Percentiles rank a stretch among this genome's conserved stretches.
Conservation (phyloP, 1,140 invertebrate genomes). For the Temnothorax curvispinosus region DNA sequence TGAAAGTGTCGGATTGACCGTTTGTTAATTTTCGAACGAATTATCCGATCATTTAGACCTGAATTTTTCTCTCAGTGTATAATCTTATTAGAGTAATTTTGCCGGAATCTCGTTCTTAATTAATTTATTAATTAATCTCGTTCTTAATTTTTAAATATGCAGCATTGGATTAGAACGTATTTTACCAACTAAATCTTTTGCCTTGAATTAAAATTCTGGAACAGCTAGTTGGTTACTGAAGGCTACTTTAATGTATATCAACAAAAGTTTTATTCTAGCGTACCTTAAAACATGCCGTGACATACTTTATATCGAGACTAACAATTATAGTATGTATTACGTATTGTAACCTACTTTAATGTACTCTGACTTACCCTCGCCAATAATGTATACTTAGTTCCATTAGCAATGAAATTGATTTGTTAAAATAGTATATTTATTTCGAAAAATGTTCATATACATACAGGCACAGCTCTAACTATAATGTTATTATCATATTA, state of each 20-base stretch:
- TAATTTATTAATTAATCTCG: neutral
- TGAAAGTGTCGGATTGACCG: too few relatives aligned
- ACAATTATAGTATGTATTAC: constrained; percentile 27
- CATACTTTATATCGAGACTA: constrained; percentile 23
- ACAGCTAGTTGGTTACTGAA: neutral
- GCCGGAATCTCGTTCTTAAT: too few relatives aligned
- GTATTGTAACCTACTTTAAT: constrained; percentile 4
- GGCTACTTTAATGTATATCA: constrained; percentile 11
- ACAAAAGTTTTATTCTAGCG: constrained; percentile 16
- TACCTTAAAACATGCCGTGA: constrained; percentile 5
- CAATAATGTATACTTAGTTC: too few relatives aligned
- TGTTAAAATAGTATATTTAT: neutral
- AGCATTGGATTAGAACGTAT: neutral
- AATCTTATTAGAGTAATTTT: neutral
- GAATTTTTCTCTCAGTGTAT: too few relatives aligned
- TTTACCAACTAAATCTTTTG: neutral
- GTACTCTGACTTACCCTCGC: neutral
- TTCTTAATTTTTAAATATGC: neutral
- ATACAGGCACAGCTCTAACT: neutral
- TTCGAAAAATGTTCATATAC: neutral
- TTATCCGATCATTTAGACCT: too few relatives aligned
- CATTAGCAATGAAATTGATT: neutral
- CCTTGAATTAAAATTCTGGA: constrained; percentile 11
- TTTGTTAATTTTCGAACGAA: too few relatives aligned
- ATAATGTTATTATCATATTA: neutral